Evolutionary conservation across 1,140 invertebrate species (phyloP), one percentile per base, ranked within the genome.

Genomic region (Bursaphelenchus mucronatus): DNA sequence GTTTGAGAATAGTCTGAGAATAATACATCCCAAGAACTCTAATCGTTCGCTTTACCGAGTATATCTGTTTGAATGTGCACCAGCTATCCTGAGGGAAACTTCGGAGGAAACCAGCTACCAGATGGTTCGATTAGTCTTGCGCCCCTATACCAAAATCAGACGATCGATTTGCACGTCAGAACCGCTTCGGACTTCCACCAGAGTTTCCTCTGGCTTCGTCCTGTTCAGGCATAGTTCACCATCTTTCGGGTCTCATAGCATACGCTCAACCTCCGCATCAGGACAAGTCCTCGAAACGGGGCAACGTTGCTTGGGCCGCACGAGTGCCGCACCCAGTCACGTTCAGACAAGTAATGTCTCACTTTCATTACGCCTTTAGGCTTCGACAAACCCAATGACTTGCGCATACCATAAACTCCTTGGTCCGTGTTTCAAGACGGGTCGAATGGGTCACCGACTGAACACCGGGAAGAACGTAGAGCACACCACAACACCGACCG

Each of bases 381-480:
- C 85, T 87, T 87, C 71, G 76, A 80, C 66, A 74, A 70, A 73
- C 84, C 85, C 86, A 85, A 86, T 86, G 86, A 89, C 88, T 90
- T 85, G 89, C 88, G 85, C 83, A 88, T 86, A 87, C 87, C 87
- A 86, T 89, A 88, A 87, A 90, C 89, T 90, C 88, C 88, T 90
- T 90, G 89, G 89, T 90, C 89, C 88, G 88, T 90, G 88, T 90
- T 90, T 90, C 89, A 90, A 90, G 90, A 90, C 89, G 89, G 89
- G 88, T 88, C 87, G 75, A 76, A 78, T 75, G 72, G 78, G 71
- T 66, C 45, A 61, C 75, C 75, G 86, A 85, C 85, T 85, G 65
- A 49, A 78, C 68, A 73, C 69, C 62, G 72, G 51, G 45, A 15
- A 21, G 55, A 61, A 63, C 30, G 40, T 13, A 46, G 54, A 68